Evolutionary conservation across 2,113 vertebrate species (phyloP), one percentile per base, ranked within the genome.

Genomic region (Rhabdomys dilectus): DNA sequence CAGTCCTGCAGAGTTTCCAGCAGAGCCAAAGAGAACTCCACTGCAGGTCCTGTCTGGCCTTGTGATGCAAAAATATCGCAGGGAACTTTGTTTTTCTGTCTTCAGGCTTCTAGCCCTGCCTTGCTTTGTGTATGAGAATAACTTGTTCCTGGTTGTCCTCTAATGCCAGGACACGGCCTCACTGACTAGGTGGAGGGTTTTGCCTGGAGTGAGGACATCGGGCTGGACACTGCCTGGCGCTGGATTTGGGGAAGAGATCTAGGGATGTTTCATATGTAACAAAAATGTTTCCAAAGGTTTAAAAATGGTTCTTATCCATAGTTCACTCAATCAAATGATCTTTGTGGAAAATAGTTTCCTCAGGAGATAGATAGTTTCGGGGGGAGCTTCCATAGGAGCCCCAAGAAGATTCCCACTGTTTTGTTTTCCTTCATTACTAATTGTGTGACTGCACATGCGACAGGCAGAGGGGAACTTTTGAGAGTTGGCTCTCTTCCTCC

Each of bases 131-230:
- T 0, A 0, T 26, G 95, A 88, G 36, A 42, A 7, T 3, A 19
- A 34, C 22, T 81, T 1, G 0, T 53, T 36, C 29, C 78, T 2
- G 16, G 15, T 2, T 42, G 53, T 60, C 58, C n/a, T 34, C 36
- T 1, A 24, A 56, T 0, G 0, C 24, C 5, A 4, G 73, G 60
- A n/a, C 21, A 2, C 2, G 76, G 70, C 19, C 48, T 80, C 19
- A 1, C 48, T 24, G 17, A 0, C 39, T n/a, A 16, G 36, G 60
- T 2, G 24, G 62, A 85, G 26, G 3, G 56, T 58, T n/a, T 60
- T 48, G 5, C 34, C 48, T 60, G 34, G 22, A 10, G 15, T 16
- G 9, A 29, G 70, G 56, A 88, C 13, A 15, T 9, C 51, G 42
- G 60, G 7, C 36, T 76, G 80, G 60, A 92, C 70, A 92, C 15